Evolutionary conservation across 2,888 invertebrate genomes (phyloP).

Genomic region (Capitulum mitella): DNA sequence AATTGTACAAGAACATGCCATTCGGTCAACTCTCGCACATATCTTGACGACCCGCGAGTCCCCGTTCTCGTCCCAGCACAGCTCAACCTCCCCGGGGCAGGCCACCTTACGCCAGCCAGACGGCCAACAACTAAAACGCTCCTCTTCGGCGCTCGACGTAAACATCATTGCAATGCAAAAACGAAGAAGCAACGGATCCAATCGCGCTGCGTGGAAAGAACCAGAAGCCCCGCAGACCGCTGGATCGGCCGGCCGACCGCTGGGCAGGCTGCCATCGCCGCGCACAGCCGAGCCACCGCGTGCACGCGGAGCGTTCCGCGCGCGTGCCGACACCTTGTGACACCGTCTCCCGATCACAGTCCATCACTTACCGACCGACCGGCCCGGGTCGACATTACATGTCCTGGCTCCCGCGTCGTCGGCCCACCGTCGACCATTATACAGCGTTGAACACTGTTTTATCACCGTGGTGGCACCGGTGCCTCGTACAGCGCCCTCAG

Average conservation of each 20-base stretch:
- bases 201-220: background rate
- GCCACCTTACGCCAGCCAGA: no score
- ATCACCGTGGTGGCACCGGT: background rate
- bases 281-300: no score
- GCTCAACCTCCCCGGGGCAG: no score
- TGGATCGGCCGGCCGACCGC: background rate
- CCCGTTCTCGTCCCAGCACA: no score
- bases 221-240: background rate
- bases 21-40: background rate
- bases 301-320: background rate
- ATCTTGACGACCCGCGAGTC: background rate
- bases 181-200: background rate
- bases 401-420: background rate
- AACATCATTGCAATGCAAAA: background rate
- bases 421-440: background rate
- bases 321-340: background rate
- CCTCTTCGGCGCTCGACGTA: background rate
- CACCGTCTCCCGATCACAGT: background rate
- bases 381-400: background rate
- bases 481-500: background rate
- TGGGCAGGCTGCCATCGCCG: no score
- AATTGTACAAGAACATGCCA: constrained; percentile 2
- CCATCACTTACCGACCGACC: background rate
- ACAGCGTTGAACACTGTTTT: constrained; percentile 18
- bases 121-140: background rate